Conservation (phyloP, 1,140 invertebrate species). For the Penaeus chinensis region DNA sequence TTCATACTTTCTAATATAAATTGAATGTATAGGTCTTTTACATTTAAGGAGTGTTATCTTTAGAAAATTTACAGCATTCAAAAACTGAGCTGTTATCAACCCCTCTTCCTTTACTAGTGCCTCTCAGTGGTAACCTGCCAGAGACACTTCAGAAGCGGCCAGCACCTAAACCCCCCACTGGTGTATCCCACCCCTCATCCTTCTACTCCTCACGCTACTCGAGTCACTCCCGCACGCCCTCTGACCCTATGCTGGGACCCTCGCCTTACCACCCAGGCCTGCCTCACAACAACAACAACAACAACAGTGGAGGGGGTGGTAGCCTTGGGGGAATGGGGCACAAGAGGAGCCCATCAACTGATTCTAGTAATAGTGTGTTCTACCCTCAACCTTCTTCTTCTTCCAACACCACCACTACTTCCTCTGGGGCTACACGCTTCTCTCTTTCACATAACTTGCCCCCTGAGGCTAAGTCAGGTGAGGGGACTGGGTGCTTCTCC, state of each 20-base stretch:
- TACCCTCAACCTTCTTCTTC: constrained; percentile 59
- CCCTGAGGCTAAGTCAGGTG: constrained; percentile 57
- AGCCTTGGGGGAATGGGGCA: constrained; percentile 57
- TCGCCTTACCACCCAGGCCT: constrained; percentile 48
- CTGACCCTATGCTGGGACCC: constrained; percentile 57
- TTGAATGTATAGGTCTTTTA: neutral
- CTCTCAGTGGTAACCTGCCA: constrained; percentile 41
- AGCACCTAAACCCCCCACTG: constrained; percentile 56
- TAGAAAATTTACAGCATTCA: constrained; percentile 9
- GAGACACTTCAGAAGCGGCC: constrained; percentile 51
- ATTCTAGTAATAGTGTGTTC: constrained; percentile 64
- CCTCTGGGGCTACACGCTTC: constrained; percentile 56
- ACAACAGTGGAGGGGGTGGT: constrained; percentile 50
- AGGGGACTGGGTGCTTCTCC: constrained; percentile 37
- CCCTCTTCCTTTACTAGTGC: constrained; percentile 50
- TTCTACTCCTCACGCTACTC: constrained; percentile 52
- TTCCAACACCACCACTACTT: constrained; percentile 59
- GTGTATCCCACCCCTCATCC: constrained; percentile 52
- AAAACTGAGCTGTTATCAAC: constrained; percentile 33
- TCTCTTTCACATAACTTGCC: constrained; percentile 59
- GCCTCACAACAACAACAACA: constrained; percentile 48
- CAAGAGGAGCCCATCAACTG: constrained; percentile 61
- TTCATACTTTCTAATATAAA: neutral
- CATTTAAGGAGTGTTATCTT: constrained; percentile 1
- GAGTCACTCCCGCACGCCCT: constrained; percentile 56